phyloP scores from a whole-genome alignment of 2,797 vertebrate species.

The Hyperoplus lanceolatus region DNA sequence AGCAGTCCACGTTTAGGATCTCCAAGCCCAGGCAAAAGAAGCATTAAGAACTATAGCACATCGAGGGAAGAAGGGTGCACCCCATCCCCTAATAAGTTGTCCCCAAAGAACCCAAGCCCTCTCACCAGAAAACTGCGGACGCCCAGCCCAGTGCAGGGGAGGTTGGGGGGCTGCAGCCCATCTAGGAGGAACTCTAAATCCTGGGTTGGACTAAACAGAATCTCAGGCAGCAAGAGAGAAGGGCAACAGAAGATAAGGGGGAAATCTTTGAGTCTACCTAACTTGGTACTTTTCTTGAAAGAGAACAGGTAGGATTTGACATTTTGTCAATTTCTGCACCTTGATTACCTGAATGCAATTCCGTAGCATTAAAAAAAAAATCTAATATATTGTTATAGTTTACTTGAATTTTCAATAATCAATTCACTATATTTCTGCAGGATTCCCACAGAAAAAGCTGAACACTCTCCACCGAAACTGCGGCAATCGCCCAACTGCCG shows the following conservation, averaged over 20 bases:
- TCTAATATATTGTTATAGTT: not conserved
- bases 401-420: not conserved
- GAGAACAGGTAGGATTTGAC: conserved; percentile 66
- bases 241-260: conserved; percentile 26
- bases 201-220: conserved; percentile 63
- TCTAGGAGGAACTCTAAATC: conserved; percentile 61
- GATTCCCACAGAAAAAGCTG: conserved; percentile 28
- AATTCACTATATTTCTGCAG: conserved; percentile 26
- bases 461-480: conserved; percentile 34
- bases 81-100: conserved; percentile 48
- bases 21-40: conserved; percentile 61
- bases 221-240: conserved; percentile 52
- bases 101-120: conserved; percentile 55
- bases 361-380: fast-evolving
- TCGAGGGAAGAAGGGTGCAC: conserved; percentile 44
- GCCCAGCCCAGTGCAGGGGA: conserved; percentile 67
- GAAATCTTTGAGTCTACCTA: conserved; percentile 74
- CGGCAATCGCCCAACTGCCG: conserved; percentile 40
- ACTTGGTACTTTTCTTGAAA: conserved; percentile 69
- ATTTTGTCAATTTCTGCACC: not conserved
- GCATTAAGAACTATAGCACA: conserved; percentile 47
- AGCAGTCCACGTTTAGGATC: conserved; percentile 48
- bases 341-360: not conserved
- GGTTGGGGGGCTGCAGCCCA: conserved; percentile 47
- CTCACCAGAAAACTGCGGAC: conserved; percentile 48